These are phyloP conservation scores for Notarius quadriscutis DNA, from an alignment of 2,113 vertebrate species.

Conservation along the genomic window DNA sequence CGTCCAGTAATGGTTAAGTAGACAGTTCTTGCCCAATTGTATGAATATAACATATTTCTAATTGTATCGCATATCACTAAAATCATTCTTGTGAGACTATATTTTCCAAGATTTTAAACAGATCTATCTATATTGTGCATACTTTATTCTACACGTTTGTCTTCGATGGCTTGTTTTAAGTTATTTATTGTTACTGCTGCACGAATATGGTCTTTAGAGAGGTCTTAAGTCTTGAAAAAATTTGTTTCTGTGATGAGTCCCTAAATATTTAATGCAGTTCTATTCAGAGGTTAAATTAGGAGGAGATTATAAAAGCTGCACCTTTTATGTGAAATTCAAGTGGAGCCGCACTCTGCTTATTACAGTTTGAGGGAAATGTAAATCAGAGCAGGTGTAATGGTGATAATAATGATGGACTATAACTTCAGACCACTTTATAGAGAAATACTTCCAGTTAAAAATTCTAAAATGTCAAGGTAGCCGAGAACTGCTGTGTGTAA, in stretches of 20 bases:
- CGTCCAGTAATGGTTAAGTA: neutral
- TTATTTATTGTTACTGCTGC: slow-evolving; percentile 9
- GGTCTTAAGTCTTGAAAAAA: neutral
- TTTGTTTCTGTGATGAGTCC: slow-evolving; percentile 6
- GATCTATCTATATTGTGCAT: neutral
- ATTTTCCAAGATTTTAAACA: neutral
- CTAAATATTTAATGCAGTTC: slow-evolving; percentile 11
- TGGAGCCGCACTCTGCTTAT: neutral
- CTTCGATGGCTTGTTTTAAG: slow-evolving; percentile 17
- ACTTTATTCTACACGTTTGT: neutral
- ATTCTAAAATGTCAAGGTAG: slow-evolving; percentile 6
- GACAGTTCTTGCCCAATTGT: neutral
- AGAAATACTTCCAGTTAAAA: slow-evolving; percentile 3
- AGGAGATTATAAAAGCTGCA: neutral
- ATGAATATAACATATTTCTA: neutral
- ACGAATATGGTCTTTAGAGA: neutral
- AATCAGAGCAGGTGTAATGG: neutral
- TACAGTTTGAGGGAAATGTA: neutral
- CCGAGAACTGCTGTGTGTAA: neutral
- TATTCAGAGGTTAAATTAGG: slow-evolving; percentile 18
- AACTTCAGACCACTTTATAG: neutral
- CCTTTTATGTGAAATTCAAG: neutral
- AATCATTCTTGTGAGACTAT: neutral
- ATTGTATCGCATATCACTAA: neutral
- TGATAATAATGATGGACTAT: slow-evolving; percentile 7